Evolutionary conservation across 2,888 invertebrate genomes (phyloP), one percentile per base, ranked within the genome.

Genomic region (Heliconius ethilla): DNA sequence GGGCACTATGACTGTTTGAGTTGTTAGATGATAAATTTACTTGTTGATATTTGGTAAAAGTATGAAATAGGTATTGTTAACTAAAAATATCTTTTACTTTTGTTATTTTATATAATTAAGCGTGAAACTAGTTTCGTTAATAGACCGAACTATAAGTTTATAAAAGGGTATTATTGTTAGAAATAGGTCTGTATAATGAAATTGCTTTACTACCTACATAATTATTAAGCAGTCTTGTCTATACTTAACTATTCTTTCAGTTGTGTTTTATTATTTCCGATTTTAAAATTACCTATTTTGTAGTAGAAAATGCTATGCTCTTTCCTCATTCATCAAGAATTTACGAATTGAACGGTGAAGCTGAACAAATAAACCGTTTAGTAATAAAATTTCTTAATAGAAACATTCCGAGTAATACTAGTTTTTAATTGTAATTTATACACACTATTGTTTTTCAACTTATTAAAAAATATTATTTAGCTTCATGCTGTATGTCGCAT

Each of bases 301-400:
- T 45, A 15, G 7, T 40, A 25, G 25, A 69, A 40, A 69, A n/a
- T 69, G 25, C 27, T 69, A 13, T 69, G 25, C 15, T 40, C 25
- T 40, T 69, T 69, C 37, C 66, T 67, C 59, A n/a, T 69, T 7
- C 40, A 69, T 45, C 69, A 25, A 69, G 40, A 69, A 27, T 27
- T 13, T 63, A 63, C 27, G 15, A 63, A 69, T 69, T 69, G 25
- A 40, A 69, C 40, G 40, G 25, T 40, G 18, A 45, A 45, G 69
- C 69, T 45, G 25, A 69, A 69, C 40, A 45, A 45, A 69, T 69
- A 25, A 40, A 40, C 40, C 69, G 40, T 69, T 40, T 45, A 69
- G 25, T 45, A 40, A 69, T 69, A 45, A 69, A 69, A 27, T 15
- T 69, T 45, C 27, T 45, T 69, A 45, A 45, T 69, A 45, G 69